Percentiles rank a stretch among this genome's conserved stretches.
Evolutionary conservation across 2,888 invertebrate genomes (phyloP).

Genomic region (Metopia argyrocephala): DNA sequence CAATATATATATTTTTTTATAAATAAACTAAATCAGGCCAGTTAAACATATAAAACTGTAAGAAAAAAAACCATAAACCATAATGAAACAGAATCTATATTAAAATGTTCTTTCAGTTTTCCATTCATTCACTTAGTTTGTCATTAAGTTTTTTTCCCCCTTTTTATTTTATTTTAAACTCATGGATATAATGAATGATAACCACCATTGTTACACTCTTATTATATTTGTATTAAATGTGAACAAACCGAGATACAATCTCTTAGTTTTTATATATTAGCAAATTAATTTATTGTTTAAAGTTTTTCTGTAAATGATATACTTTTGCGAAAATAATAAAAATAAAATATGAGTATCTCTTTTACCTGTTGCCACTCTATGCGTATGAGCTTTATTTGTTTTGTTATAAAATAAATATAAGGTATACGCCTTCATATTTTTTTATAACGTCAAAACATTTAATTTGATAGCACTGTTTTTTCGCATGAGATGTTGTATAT

Average conservation of each 20-base stretch:
- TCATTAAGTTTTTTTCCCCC: background rate
- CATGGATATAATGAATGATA: background rate
- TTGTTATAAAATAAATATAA: too few relatives aligned
- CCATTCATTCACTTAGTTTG: background rate
- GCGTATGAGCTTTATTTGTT: too few relatives aligned
- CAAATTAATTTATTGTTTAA: conserved; percentile 42
- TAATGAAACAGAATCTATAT: background rate
- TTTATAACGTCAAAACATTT: too few relatives aligned
- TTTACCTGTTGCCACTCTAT: background rate
- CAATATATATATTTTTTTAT: too few relatives aligned
- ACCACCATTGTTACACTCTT: too few relatives aligned
- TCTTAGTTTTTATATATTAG: background rate
- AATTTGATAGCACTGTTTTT: too few relatives aligned
- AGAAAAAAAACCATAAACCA: background rate
- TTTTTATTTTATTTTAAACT: background rate
- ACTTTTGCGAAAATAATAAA: conserved; percentile 11
- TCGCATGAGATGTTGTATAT: too few relatives aligned
- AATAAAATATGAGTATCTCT: conserved; percentile 5
- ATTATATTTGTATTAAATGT: too few relatives aligned
- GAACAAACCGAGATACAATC: conserved; percentile 29
- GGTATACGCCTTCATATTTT: too few relatives aligned
- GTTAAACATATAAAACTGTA: too few relatives aligned
- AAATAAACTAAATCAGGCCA: too few relatives aligned
- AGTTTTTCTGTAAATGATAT: conserved; percentile 36
- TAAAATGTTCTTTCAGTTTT: background rate